Conservation (phyloP, 2,888 invertebrate genomes). For the Euspilapteryx auroguttella region DNA sequence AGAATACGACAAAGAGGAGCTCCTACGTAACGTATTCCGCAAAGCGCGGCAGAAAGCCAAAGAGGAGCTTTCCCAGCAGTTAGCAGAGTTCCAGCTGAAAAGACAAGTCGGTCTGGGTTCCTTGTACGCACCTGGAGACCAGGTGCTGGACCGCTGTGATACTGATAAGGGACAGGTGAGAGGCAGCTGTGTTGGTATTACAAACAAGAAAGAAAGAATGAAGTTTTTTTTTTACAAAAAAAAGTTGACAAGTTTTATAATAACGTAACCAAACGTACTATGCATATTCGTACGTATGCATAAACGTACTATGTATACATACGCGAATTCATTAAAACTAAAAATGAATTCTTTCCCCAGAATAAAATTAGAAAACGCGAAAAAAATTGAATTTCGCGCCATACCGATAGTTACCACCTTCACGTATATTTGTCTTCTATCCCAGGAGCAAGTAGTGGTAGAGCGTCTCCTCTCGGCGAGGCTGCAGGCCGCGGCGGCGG, state of each 20-base stretch:
- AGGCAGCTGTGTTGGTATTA: too few species aligned
- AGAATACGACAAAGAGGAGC: conserved; percentile 89
- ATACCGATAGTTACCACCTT: too few species aligned
- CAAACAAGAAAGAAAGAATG: too few species aligned
- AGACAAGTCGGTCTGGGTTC: conserved; percentile 86
- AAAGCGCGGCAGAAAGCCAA: conserved; percentile 84
- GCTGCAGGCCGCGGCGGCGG: conserved; percentile 12
- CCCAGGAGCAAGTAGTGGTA: conserved; percentile 39
- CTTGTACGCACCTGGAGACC: conserved; percentile 86
- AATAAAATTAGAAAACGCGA: too few species aligned
- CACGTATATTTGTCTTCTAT: neutral
- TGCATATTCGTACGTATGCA: too few species aligned
- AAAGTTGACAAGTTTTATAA: too few species aligned
- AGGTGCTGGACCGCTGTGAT: conserved; percentile 75
- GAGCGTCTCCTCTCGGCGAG: conserved; percentile 32
- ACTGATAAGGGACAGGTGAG: conserved; percentile 76
- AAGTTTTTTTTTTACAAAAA: too few species aligned
- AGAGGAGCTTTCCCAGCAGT: conserved; percentile 77
- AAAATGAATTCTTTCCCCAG: too few species aligned
- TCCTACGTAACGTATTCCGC: conserved; percentile 84
- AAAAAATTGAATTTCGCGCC: too few species aligned
- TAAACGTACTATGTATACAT: too few species aligned
- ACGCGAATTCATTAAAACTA: too few species aligned
- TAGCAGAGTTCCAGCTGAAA: conserved; percentile 87
- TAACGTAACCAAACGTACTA: too few species aligned